A percentile compares a stretch with the other conserved stretches of the same genome.
These are phyloP conservation scores for Sylvilagus bachmani DNA, from an alignment of 2,113 vertebrate species.

Conservation along the genomic window DNA sequence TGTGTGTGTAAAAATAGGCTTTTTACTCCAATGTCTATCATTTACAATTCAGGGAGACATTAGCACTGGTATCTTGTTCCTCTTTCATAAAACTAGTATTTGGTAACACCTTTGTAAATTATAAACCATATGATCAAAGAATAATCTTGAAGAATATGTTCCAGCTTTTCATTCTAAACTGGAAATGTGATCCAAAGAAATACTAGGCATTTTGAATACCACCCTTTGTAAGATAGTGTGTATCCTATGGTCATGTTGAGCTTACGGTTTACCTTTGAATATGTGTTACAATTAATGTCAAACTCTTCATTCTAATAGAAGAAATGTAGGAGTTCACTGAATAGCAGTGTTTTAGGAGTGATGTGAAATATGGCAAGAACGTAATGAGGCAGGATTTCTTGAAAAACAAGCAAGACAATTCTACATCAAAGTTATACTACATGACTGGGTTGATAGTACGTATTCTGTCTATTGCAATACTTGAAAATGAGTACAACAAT, in stretches of 20 bases:
- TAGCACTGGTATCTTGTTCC: not conserved
- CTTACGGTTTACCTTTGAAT: not conserved
- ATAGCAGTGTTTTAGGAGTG: not conserved
- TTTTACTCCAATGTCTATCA: not conserved
- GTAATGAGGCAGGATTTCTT: not conserved
- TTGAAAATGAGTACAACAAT: not conserved
- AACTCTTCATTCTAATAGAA: not conserved
- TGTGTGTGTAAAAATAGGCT: too few species aligned
- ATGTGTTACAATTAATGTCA: not conserved
- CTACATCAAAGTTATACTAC: not conserved
- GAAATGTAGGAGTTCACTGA: not conserved
- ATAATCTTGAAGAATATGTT: not conserved
- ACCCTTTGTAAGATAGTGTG: not conserved
- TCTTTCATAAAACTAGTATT: not conserved
- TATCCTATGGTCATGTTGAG: not conserved
- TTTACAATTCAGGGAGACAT: not conserved
- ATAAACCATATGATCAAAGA: slow-evolving; percentile 1
- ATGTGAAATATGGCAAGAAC: not conserved
- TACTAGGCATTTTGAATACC: not conserved
- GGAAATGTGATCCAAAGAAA: not conserved
- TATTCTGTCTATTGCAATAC: not conserved
- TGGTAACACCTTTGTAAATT: not conserved
- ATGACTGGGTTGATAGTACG: not conserved
- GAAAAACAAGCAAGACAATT: not conserved
- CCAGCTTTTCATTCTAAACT: not conserved